Base-by-base conservation (phyloP, 2,888 invertebrate species). In the Branchellion lobata region DNA sequence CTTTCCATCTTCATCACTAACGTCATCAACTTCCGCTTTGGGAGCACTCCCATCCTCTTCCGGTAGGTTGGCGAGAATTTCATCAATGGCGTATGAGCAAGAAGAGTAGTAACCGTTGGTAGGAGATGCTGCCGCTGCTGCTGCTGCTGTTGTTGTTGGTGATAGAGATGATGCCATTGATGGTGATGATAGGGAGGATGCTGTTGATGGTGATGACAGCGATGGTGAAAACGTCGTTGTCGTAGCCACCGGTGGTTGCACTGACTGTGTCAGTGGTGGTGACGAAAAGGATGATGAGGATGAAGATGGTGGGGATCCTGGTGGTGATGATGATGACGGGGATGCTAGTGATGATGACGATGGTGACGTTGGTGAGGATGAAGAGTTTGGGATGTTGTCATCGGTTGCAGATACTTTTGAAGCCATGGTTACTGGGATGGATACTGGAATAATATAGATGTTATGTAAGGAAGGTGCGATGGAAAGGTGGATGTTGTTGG, bases 21-120 rank as follows among this genome's bases (percentile, higher is more conserved):
- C 8, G 24, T 33, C 34, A 40, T 77, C 77, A 33, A n/a, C 31
- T 57, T 77, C 77, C 18, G 77, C 77, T 33, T 65, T 77, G 11
- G 77, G 77, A 31, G 77, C 77, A 18, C n/a, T 31, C 2, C 24
- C 34, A 29, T 53, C 61, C 14, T 31, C 65, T 77, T 77, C 77
- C 24, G 77, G 77, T 14, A 77, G 27, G 36, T 77, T 33, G 3
- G 77, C 29, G 11, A 77, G 40, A 36, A 77, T 77, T 29, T 77
- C 77, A 34, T 77, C 77, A 53, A 77, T 34, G 34, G 77, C 77
- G 1, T 77, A 53, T 0, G 77, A 77, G 61, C 75, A 75, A 11
- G 75, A 40, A 8, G 73, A 73, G 36, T 40, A 40, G n/a, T 36
- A 14, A 21, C 73, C 73, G 24, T 73, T 73, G n/a, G 71, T 71